Evolutionary conservation across 2,797 vertebrate genomes (phyloP), one percentile per base, ranked within the genome.

Genomic region (Acrossocheilus wenchowensis): DNA sequence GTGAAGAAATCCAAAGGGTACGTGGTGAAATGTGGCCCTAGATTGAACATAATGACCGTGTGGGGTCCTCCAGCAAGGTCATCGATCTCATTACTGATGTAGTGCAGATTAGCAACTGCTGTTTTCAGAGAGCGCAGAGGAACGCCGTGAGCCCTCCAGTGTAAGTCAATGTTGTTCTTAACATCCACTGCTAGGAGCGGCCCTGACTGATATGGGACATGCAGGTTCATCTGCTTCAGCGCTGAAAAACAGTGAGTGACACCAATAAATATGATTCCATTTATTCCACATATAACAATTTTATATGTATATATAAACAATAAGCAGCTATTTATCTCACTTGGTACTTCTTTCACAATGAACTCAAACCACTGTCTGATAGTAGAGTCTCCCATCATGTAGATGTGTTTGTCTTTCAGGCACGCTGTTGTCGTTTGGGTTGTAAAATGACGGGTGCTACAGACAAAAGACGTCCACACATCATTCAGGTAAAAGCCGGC

Each of bases 351-450:
- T 68, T 88, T 77, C 41, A 45, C 60, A 41, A 93, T 88, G 82
- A 91, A 92, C 50, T 92, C 92, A 81, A 90, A 93, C 92, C 92
- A 94, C 80, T 93, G 93, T 19, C 86, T 87, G 15, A 93, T 50
- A 0, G 91, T 93, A 34, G 92, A 94, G 83, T 93, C 92, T n/a
- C 93, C 93, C 88, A 93, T 91, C 91, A 91, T 92, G 81, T 92
- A 86, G 15, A 92, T 50, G 4, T 87, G 5, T 45, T 83, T 91
- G 86, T 90, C 89, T 30, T 75, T 90, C 34, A 93, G 82, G n/a
- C 93, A 93, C 30, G 50, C 5, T 10, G 78, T 52, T 19, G 84
- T 54, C 3, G 52, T 68, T 30, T 64, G 14, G 2, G 88, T 15
- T 9, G 34, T 81, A 78, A 94, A 94, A 23, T 87, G 64, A 4